phyloP scores from a whole-genome alignment of 2,888 invertebrate species.

The Drosophila ezoana region DNA sequence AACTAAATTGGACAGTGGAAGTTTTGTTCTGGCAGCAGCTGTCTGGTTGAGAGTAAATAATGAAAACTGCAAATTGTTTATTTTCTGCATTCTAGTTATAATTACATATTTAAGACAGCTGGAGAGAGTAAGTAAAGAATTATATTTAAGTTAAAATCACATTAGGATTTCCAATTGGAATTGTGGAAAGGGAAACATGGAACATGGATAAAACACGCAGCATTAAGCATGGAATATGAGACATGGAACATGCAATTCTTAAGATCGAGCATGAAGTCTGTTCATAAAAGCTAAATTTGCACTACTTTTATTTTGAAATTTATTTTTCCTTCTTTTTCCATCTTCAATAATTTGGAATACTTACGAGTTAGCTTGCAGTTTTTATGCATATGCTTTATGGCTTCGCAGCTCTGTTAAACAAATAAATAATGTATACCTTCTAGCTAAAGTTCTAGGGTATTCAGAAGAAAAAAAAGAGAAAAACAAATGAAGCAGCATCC shows the following conservation, averaged over 20 bases:
- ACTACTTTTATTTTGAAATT: too few relatives aligned
- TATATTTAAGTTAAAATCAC: too few relatives aligned
- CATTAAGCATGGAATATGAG: not conserved
- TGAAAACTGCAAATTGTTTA: constrained; percentile 41
- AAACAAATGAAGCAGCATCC: not conserved
- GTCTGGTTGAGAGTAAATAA: constrained; percentile 44
- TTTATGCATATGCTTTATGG: too few relatives aligned
- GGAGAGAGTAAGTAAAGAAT: not conserved
- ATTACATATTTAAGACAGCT: constrained; percentile 5
- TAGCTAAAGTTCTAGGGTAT: constrained; percentile 1
- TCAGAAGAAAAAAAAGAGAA: not conserved
- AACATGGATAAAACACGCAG: not conserved
- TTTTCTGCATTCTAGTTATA: constrained; percentile 44
- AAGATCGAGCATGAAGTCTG: too few relatives aligned
- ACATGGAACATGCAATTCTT: too few relatives aligned
- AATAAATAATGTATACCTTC: not conserved
- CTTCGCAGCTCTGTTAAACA: not conserved
- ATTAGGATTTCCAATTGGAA: too few relatives aligned
- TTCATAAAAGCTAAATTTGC: too few relatives aligned
- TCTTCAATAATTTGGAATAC: too few relatives aligned
- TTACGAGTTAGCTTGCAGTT: too few relatives aligned
- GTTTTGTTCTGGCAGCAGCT: constrained; percentile 50
- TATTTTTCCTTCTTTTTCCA: too few relatives aligned
- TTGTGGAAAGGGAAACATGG: not conserved
- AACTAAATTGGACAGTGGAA: constrained; percentile 28